Base-by-base conservation (phyloP, 2,888 invertebrate species). In the Glomeris marginata region DNA sequence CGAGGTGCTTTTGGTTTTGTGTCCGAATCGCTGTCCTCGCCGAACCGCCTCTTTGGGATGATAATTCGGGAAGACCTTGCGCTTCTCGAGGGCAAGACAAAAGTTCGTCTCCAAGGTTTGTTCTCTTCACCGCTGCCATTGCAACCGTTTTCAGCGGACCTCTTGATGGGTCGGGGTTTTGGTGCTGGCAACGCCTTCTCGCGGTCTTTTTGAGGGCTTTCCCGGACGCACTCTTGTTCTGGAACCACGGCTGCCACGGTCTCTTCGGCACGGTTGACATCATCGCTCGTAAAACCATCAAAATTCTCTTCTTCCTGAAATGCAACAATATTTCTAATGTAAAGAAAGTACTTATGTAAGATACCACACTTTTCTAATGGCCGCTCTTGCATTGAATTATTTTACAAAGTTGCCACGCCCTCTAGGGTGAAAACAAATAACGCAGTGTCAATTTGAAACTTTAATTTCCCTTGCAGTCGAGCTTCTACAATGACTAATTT, bases 41-140 rank as follows among this genome's bases (percentile, higher is more conserved):
- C 51, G 37, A 41, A 36, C 6, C 53, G 46, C 36, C 50, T 88
- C 62, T 85, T 87, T 38, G 88, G 87, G 65, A 84, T 88, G 48
- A 87, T 87, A 41, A 85, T 82, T 57, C 88, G 74, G 4, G 85
- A 85, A 40, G 87, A 87, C 65, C 86, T 81, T 15, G 77, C 81
- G 71, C 86, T 87, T 59, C 84, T 75, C 43, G 80, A 75, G 16
- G 87, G 87, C 54, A 87, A 68, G 34, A 84, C 77, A 71, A 85
- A 85, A 64, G 47, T 36, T 33, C 47, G 36, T 38, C 49, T 41
- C 20, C 15, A 15, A 8, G 34, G 15, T 15, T 15, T 20, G 21
- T 6, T 33, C 33, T 28, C 8, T 6, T 16, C 20, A 21, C 42
- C 43, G 20, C 43, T 33, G 10, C 20, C 35, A 20, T 22, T 22